Percentiles rank a stretch among this genome's conserved stretches.
phyloP scores from a whole-genome alignment of 2,113 vertebrate species.

The Gobiocypris rarus region DNA sequence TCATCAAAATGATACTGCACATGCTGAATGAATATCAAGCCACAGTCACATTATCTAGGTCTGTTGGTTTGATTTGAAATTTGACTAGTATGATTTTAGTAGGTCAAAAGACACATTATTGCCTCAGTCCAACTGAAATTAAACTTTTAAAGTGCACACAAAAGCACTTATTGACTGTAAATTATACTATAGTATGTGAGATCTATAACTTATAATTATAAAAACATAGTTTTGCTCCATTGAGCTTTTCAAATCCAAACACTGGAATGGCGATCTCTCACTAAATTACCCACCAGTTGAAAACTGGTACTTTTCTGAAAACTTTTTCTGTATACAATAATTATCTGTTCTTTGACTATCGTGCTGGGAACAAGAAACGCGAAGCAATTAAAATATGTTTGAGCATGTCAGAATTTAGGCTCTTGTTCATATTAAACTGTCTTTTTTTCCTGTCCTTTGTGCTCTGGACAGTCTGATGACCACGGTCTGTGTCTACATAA shows the following conservation, averaged over 20 bases:
- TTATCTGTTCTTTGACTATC: constrained; percentile 23
- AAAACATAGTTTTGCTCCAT: neutral
- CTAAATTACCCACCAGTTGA: neutral
- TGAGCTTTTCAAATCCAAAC: neutral
- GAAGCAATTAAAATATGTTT: constrained; percentile 41
- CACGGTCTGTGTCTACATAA: constrained; percentile 22
- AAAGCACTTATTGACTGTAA: neutral
- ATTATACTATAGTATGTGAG: neutral
- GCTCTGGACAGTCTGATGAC: neutral
- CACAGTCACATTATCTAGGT: too few relatives aligned
- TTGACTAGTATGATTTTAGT: neutral
- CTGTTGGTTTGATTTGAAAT: neutral
- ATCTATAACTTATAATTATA: neutral
- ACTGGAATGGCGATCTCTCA: neutral
- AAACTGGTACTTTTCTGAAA: too few relatives aligned
- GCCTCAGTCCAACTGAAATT: neutral
- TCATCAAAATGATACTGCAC: too few relatives aligned
- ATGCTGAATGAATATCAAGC: too few relatives aligned
- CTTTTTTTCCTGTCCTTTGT: constrained; percentile 20
- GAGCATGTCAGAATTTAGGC: constrained; percentile 16
- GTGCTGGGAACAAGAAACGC: neutral
- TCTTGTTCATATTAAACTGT: constrained; percentile 12
- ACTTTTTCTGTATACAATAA: constrained; percentile 28
- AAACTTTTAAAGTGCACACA: neutral
- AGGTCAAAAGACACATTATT: neutral